Evolutionary conservation across 2,113 vertebrate species (phyloP).

Genomic region (Clinocottus analis): DNA sequence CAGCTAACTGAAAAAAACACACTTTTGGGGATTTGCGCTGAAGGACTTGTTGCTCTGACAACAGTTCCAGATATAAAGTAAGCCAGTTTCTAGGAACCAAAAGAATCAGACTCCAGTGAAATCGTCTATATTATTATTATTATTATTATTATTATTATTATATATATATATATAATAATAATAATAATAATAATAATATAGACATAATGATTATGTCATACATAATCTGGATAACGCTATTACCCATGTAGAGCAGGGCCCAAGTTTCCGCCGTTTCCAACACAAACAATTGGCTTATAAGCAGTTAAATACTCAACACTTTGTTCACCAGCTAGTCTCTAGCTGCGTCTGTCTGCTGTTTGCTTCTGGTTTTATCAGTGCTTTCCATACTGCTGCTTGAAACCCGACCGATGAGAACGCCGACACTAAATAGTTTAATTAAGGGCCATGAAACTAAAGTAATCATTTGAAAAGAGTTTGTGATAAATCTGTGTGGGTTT

Average conservation of each 20-base stretch:
- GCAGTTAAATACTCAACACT: neutral
- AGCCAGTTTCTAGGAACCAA: neutral
- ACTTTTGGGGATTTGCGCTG: no score
- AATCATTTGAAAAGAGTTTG: neutral
- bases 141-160: no score
- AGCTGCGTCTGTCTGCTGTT: neutral
- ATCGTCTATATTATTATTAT: neutral
- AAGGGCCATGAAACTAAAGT: neutral
- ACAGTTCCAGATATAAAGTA: neutral
- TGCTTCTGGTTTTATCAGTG: neutral
- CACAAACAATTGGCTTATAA: neutral
- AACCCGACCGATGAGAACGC: neutral
- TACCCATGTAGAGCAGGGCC: neutral
- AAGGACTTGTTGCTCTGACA: no score
- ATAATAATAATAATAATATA: no score
- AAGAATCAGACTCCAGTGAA: neutral
- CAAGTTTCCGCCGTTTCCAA: neutral
- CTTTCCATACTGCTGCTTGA: neutral
- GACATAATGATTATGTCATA: no score
- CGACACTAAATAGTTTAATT: neutral
- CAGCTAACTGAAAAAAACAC: no score
- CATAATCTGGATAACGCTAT: neutral
- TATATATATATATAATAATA: no score
- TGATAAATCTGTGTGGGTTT: neutral
- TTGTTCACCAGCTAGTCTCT: neutral